Evolutionary conservation across 35 echinoderm and acorn worm genomes (phyloP).

Genomic region (Anneissia japonica): DNA sequence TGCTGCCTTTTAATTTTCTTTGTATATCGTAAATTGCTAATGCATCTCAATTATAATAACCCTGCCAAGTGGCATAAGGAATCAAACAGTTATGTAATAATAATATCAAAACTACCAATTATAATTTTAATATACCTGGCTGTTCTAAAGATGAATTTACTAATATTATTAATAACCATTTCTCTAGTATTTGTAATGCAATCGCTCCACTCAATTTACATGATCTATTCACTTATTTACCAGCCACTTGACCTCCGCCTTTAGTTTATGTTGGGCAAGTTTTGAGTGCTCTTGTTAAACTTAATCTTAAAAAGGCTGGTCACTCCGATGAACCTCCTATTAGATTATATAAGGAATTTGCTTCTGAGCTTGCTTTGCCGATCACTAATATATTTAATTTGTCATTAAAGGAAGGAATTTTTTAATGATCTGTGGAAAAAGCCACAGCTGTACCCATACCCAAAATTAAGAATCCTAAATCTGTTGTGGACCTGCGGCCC

Average conservation of each 20-base stretch:
- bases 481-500: conserved; percentile 12
- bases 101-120: too few relatives aligned
- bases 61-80: too few relatives aligned
- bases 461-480: background rate
- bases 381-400: conserved; percentile 16
- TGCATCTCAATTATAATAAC: too few relatives aligned
- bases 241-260: conserved; percentile 12
- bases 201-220: too few relatives aligned
- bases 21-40: too few relatives aligned
- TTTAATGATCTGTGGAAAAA: conserved; percentile 18
- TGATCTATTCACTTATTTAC: conserved; percentile 11
- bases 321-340: conserved; percentile 10
- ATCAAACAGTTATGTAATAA: too few relatives aligned
- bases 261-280: conserved; percentile 13
- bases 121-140: too few relatives aligned
- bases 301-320: conserved; percentile 12
- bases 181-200: too few relatives aligned
- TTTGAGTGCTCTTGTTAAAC: background rate
- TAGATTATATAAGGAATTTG: conserved; percentile 12
- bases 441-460: conserved; percentile 27
- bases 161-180: too few relatives aligned
- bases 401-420: conserved; percentile 3
- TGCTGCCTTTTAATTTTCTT: too few relatives aligned
- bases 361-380: conserved; percentile 23
- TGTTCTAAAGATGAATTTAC: too few relatives aligned